Base-by-base conservation (phyloP, 2,888 invertebrate genomes). In the Papilio demoleus region DNA sequence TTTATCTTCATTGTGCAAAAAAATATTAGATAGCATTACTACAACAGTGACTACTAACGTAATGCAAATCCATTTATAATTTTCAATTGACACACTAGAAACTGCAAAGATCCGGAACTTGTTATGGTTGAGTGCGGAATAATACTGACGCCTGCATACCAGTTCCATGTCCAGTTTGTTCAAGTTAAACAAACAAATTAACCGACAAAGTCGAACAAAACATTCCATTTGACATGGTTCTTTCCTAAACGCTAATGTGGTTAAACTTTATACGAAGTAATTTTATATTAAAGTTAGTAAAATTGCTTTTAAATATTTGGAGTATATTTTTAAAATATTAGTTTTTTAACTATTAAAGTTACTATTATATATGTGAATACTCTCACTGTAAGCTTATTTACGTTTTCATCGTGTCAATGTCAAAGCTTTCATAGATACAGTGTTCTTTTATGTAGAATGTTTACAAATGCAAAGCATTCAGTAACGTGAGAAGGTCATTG, bases 21-120 rank as follows among this genome's bases (percentile, higher is more conserved):
- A n/a, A n/a, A n/a, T n/a, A n/a, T 19, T 5, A 2, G 8, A 42
- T 19, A 9, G 2, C 1, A n/a, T 27, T 27, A 53, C 0, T 50
- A 11, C 42, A 65, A 17, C 34, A 42, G 14, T 42, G 19, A 17
- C 40, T 17, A 17, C 19, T 22, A 59, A 59, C 9, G 12, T 59
- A n/a, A 24, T 24, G n/a, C 4, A 11, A 31, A 36, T 38, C 14
- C 1, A 22, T 22, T 14, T 22, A 36, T 45, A 27, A 40, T 59
- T 59, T 65, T 27, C 42, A 59, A 34, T 65, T 31, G 56, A 22
- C 50, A 24, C 12, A 64, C 64, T 53, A 53, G 36, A 59, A 24
- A 66, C 47, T 60, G 17, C 38, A 60, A 38, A 60, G 59, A 66
- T 66, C 66, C 59, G 58, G 58, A 66, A 60, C 34, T 66, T 47